phyloP scores from a whole-genome alignment of 2,113 vertebrate species.

The Chloropsis cyanopogon region DNA sequence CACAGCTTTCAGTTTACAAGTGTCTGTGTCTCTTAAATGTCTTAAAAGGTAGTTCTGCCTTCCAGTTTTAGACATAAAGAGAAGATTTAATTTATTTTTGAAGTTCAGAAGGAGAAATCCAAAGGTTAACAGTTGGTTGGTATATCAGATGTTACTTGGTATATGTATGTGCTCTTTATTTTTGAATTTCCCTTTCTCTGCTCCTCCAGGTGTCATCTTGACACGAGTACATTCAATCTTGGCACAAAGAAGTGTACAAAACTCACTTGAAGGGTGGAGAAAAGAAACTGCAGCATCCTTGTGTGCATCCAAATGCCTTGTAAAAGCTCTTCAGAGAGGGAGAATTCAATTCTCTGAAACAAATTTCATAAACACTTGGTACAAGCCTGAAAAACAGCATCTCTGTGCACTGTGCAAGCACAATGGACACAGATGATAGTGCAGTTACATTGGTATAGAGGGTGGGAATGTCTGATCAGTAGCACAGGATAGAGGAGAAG shows the following conservation, averaged over 20 bases:
- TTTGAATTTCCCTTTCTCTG: conserved; percentile 15
- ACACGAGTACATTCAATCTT: conserved; percentile 10
- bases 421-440: neutral
- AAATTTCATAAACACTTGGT: neutral
- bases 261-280: neutral
- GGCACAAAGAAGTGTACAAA: neutral
- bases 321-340: neutral
- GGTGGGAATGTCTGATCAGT: neutral
- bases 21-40: neutral
- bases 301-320: neutral
- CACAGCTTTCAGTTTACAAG: neutral
- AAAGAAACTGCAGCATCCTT: neutral
- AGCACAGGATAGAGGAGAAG: neutral
- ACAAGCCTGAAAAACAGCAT: neutral
- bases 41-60: neutral
- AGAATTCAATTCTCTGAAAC: neutral
- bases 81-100: neutral
- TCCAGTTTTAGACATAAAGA: neutral
- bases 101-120: conserved; percentile 3
- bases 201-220: conserved; percentile 51
- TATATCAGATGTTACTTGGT: conserved; percentile 1
- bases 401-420: neutral
- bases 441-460: neutral
- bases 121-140: conserved; percentile 29
- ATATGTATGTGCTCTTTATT: conserved; percentile 15